Base-by-base conservation (phyloP, 2,113 vertebrate species). In the Callorhinus ursinus region DNA sequence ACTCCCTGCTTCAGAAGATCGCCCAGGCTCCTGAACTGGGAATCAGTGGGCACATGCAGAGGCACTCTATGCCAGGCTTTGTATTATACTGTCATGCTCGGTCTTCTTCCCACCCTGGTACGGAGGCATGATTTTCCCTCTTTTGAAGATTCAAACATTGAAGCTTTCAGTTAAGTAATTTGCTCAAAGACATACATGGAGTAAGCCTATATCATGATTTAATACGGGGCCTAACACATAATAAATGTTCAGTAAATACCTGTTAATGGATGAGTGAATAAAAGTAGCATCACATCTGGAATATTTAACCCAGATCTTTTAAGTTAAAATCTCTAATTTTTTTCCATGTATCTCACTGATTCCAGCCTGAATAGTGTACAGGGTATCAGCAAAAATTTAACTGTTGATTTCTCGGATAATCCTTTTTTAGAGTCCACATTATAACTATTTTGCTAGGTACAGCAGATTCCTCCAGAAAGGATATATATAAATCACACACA, bases 191-290 rank as follows among this genome's bases (percentile, higher is more conserved):
- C 77, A 67, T 18, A 42, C 5, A 71, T n/a, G 26, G 0, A 77
- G 7, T 63, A 95, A 90, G 15, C 13, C 42, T 82, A 42, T 49
- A 71, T 31, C 13, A 8, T 69, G 14, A 79, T 53, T 79, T 59
- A 93, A 79, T 93, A 93, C 5, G 74, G 16, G 87, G 12, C 2
- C 24, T n/a, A 63, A 42, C 49, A 59, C 24, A 59, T 28, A 92
- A 19, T 83, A 89, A 77, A 19, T 65, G 26, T 93, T 88, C 76
- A 83, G 72, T 57, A 59, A 93, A 88, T 84, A 88, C 16, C n/a
- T 67, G 5, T 53, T 93, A 59, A 51, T 63, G 39, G 33, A 71
- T 69, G 7, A 61, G 71, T 39, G 15, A 93, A 71, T 61, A 72
- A 90, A 76, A 74, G 26, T 88, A 83, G 67, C 42, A 26, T 46